Conservation (phyloP, 2,113 vertebrate genomes). For the Cygnus atratus region DNA sequence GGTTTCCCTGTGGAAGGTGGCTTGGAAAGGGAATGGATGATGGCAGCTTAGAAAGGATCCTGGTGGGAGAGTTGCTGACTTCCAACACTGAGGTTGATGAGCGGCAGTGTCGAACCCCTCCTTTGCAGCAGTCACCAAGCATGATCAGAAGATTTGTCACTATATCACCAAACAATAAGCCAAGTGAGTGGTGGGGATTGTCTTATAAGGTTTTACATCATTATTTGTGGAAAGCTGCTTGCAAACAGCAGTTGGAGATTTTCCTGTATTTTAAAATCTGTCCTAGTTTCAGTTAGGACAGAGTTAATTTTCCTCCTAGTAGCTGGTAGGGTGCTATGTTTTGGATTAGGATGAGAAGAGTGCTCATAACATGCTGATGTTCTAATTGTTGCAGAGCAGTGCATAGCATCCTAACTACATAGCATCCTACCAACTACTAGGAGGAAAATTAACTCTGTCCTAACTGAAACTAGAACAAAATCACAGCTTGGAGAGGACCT, state of each 20-base stretch:
- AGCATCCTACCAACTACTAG: too few relatives aligned
- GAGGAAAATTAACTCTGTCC: too few relatives aligned
- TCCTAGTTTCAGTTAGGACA: too few relatives aligned
- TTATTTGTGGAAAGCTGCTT: not conserved
- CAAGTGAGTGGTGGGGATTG: slow-evolving; percentile 81
- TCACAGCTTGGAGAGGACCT: not conserved
- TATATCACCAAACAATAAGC: slow-evolving; percentile 96
- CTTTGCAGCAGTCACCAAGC: slow-evolving; percentile 95
- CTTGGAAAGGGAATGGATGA: slow-evolving; percentile 97
- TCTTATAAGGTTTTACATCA: not conserved
- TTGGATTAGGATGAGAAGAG: too few relatives aligned
- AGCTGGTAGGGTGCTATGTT: too few relatives aligned
- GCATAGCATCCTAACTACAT: too few relatives aligned
- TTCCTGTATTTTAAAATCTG: not conserved
- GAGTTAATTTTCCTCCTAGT: too few relatives aligned
- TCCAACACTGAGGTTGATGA: slow-evolving; percentile 89
- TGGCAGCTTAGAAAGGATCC: slow-evolving; percentile 93
- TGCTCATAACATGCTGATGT: too few relatives aligned
- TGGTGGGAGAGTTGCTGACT: slow-evolving; percentile 93
- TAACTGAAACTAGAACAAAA: not conserved
- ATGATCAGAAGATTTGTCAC: slow-evolving; percentile 97
- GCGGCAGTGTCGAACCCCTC: slow-evolving; percentile 91
- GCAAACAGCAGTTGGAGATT: not conserved
- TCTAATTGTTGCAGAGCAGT: too few relatives aligned
- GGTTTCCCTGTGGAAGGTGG: slow-evolving; percentile 98